phyloP scores from a whole-genome alignment of 35 echinoderm and acorn worm genomes.

The Ophiothrix spiculata region DNA sequence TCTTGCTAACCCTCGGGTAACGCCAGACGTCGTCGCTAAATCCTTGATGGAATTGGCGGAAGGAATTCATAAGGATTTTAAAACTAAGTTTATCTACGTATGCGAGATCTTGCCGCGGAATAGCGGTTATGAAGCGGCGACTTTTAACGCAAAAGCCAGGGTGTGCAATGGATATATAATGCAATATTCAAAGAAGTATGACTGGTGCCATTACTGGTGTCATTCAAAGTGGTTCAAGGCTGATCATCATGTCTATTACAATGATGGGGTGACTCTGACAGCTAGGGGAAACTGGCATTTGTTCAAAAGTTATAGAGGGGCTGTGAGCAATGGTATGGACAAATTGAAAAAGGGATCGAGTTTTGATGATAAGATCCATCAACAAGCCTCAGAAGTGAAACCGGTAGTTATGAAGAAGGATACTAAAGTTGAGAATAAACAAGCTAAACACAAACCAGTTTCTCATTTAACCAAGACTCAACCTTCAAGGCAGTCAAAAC shows the following conservation, averaged over 20 bases:
- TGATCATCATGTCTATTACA: not conserved
- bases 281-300: not conserved
- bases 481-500: no score
- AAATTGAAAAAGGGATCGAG: no score
- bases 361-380: no score
- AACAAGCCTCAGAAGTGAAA: no score
- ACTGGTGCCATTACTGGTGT: not conserved
- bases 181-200: not conserved
- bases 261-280: not conserved
- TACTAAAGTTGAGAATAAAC: no score
- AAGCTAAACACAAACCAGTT: no score
- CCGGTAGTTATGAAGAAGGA: no score
- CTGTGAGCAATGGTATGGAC: not conserved
- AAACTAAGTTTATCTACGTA: not conserved
- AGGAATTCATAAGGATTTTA: not conserved
- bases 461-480: no score
- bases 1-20: not conserved
- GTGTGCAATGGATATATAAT: not conserved
- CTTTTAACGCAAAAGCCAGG: not conserved
- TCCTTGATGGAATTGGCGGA: not conserved
- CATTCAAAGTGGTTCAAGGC: not conserved
- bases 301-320: not conserved
- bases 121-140: not conserved
- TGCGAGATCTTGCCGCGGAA: not conserved
- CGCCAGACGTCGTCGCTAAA: not conserved